Base-by-base conservation (phyloP, 2,888 invertebrate genomes). In the Cerastis rubricosa region DNA sequence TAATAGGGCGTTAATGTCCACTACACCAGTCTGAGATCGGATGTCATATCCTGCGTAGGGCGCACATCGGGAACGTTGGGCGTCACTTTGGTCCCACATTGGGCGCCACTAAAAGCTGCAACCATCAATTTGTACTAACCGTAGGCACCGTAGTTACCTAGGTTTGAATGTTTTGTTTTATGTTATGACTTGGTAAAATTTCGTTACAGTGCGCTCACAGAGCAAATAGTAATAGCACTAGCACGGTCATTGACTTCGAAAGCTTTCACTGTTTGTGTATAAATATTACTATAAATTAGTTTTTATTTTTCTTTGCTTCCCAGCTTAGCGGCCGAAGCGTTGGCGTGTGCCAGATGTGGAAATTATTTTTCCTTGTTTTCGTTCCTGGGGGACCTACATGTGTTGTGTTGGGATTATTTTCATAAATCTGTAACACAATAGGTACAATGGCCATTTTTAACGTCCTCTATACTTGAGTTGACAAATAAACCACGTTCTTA, bases 361-460 rank as follows among this genome's bases (percentile, higher is more conserved):
- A 17, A 40, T 65, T 9, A 47, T 40, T 35, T 72, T 54, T 65
- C 25, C n/a, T 74, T 65, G 47, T 9, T 25, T 25, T 74, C 12
- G n/a, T 29, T 69, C 71, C 45, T 45, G 25, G 8, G 51, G 22
- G 68, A 68, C 40, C 29, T 67, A 14, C 25, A 25, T 25, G 8
- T 40, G 43, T 43, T 65, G n/a, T 49, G 19, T 65, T 65, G n/a
- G 47, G 45, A 71, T 17, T 71, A 71, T 64, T 63, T 64, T 47
- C 22, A 71, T 19, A 45, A 63, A 71, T 29, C 4, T 71, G 45
- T 22, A n/a, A 45, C 17, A 29, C 22, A 51, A 51, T 40, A 12
- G 7, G 22, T 7, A 59, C 25, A 14, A 43, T 1, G 11, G 25
- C 14, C 6, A 67, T 67, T 47, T 69, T 51, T 57, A 14, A 43